Conservation (phyloP, 2,113 vertebrate genomes). For the Perca schrenkii region DNA sequence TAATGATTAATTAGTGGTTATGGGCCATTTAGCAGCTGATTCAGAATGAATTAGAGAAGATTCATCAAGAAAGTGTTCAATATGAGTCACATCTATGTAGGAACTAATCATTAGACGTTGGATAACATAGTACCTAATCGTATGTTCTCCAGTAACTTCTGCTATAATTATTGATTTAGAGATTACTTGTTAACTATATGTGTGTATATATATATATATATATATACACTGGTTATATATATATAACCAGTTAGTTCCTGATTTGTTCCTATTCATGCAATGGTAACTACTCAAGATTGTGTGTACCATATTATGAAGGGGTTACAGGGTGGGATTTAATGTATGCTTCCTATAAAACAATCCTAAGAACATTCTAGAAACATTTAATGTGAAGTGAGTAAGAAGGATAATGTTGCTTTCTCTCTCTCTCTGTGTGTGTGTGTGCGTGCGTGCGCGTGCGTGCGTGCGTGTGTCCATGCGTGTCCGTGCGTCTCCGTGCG, state of each 20-base stretch:
- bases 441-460: background rate
- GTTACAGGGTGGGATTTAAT: constrained; percentile 21
- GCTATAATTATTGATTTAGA: background rate
- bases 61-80: constrained; percentile 22
- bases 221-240: no score
- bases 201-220: no score
- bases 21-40: constrained; percentile 37
- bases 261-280: constrained; percentile 1
- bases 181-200: background rate
- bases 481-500: constrained; percentile 6
- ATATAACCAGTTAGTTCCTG: background rate
- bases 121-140: background rate
- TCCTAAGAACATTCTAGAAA: constrained; percentile 17
- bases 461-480: constrained; percentile 14
- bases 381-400: constrained; percentile 29
- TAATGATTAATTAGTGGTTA: background rate
- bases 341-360: background rate
- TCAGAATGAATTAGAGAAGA: constrained; percentile 20
- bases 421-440: background rate
- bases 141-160: background rate
- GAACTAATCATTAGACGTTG: constrained; percentile 25
- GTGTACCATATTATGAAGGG: background rate
- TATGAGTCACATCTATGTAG: constrained; percentile 15
- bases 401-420: constrained; percentile 24
- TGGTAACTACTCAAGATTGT: background rate